These are phyloP conservation scores for Anser cygnoides DNA, from an alignment of 2,113 vertebrate species.

Conservation along the genomic window DNA sequence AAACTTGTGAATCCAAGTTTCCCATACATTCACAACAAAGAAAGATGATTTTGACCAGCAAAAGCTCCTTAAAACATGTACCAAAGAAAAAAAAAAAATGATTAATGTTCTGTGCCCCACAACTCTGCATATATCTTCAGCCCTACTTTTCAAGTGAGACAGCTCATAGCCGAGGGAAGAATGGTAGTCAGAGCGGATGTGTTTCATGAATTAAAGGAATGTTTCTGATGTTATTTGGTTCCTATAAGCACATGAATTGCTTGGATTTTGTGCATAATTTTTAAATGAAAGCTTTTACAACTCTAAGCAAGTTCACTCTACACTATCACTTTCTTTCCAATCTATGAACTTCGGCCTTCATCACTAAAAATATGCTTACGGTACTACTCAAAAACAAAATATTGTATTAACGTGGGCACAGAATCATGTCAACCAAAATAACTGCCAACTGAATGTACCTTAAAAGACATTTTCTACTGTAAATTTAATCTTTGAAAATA, in stretches of 20 bases:
- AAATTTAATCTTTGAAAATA: neutral
- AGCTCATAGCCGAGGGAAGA: neutral
- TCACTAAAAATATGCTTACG: neutral
- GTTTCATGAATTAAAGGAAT: neutral
- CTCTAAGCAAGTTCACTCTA: neutral
- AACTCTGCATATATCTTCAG: neutral
- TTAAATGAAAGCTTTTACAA: neutral
- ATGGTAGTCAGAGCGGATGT: accelerated
- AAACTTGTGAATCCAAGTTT: neutral
- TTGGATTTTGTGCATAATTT: neutral
- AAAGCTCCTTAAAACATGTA: neutral
- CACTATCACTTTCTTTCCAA: neutral
- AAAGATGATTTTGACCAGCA: neutral
- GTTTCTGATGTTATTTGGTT: neutral
- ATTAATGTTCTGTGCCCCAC: neutral
- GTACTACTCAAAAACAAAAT: neutral
- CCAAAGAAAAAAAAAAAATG: neutral
- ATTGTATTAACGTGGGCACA: neutral
- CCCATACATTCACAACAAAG: neutral
- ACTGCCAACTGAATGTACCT: neutral
- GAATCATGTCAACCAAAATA: neutral
- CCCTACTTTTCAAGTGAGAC: neutral
- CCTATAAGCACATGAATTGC: neutral
- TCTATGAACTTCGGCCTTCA: neutral
- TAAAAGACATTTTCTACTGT: neutral